Percentiles rank a stretch among this genome's conserved stretches.
phyloP scores from a whole-genome alignment of 2,888 invertebrate genomes.

The Cosmorhoe ocellata region DNA sequence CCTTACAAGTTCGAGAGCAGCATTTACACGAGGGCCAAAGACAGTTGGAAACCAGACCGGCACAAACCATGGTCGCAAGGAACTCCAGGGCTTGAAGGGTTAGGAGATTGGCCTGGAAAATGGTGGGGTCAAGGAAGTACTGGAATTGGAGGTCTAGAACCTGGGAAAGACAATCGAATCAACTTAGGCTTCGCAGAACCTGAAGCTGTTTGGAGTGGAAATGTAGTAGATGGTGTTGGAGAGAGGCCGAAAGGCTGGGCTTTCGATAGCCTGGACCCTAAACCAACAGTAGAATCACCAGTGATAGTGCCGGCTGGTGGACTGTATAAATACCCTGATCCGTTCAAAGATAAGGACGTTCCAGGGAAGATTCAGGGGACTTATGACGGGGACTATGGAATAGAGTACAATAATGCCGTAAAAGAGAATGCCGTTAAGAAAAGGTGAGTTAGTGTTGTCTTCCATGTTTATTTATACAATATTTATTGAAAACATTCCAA shows the following conservation, averaged over 20 bases:
- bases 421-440: slow-evolving; percentile 53
- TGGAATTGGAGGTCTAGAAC: slow-evolving; percentile 9
- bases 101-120: slow-evolving; percentile 7
- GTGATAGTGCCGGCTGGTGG: slow-evolving; percentile 64
- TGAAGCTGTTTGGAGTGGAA: neutral
- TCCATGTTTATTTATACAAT: too few species aligned
- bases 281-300: slow-evolving; percentile 57
- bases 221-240: neutral
- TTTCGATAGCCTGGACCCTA: slow-evolving; percentile 49
- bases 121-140: slow-evolving; percentile 1
- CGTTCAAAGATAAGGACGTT: slow-evolving; percentile 54
- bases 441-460: slow-evolving; percentile 43
- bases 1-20: slow-evolving; percentile 61
- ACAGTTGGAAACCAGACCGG: slow-evolving; percentile 41
- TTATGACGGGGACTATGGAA: slow-evolving; percentile 47
- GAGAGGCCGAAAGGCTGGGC: slow-evolving; percentile 13
- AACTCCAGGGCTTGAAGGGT: slow-evolving; percentile 14
- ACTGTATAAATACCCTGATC: slow-evolving; percentile 57
- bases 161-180: slow-evolving; percentile 9
- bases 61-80: slow-evolving; percentile 19
- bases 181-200: neutral
- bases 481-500: too few species aligned
- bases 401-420: slow-evolving; percentile 45
- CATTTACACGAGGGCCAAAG: slow-evolving; percentile 43
- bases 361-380: slow-evolving; percentile 44